phyloP scores from a whole-genome alignment of 2,888 invertebrate species.

The Heliothis peltigera region DNA sequence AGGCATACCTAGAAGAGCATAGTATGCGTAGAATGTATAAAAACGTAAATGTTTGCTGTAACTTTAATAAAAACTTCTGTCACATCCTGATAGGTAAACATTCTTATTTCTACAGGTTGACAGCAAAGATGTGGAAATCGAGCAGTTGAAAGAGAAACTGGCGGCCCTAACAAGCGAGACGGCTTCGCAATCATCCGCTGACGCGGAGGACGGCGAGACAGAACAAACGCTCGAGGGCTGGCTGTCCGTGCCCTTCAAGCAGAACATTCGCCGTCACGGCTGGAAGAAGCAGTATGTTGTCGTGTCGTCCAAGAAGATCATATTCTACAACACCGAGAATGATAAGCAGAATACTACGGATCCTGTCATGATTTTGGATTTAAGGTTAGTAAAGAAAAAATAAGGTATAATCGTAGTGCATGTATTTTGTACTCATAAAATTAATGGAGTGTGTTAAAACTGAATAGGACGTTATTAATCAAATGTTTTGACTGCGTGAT shows the following conservation, averaged over 20 bases:
- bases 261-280: slow-evolving; percentile 98
- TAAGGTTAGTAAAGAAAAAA: slow-evolving; percentile 97
- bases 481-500: too few species aligned
- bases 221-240: slow-evolving; percentile 97
- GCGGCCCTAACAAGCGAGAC: slow-evolving; percentile 95
- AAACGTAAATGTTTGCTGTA: too few species aligned
- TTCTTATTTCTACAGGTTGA: slow-evolving; percentile 91
- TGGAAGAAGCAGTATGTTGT: slow-evolving; percentile 99
- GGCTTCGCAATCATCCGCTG: slow-evolving; percentile 96
- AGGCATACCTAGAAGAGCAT: too few species aligned
- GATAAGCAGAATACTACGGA: slow-evolving; percentile 98
- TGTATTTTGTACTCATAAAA: too few species aligned
- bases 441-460: too few species aligned
- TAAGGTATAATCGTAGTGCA: too few species aligned
- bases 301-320: slow-evolving; percentile 98
- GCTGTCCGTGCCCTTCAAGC: slow-evolving; percentile 98
- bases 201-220: slow-evolving; percentile 94
- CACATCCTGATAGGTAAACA: background rate
- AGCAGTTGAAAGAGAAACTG: slow-evolving; percentile 96
- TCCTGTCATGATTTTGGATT: slow-evolving; percentile 98
- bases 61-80: too few species aligned
- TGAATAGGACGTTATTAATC: too few species aligned
- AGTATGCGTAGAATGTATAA: too few species aligned
- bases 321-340: slow-evolving; percentile 98
- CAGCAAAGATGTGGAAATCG: slow-evolving; percentile 98